Conservation (phyloP, 2,888 invertebrate species). For the Trachelus stipa region DNA sequence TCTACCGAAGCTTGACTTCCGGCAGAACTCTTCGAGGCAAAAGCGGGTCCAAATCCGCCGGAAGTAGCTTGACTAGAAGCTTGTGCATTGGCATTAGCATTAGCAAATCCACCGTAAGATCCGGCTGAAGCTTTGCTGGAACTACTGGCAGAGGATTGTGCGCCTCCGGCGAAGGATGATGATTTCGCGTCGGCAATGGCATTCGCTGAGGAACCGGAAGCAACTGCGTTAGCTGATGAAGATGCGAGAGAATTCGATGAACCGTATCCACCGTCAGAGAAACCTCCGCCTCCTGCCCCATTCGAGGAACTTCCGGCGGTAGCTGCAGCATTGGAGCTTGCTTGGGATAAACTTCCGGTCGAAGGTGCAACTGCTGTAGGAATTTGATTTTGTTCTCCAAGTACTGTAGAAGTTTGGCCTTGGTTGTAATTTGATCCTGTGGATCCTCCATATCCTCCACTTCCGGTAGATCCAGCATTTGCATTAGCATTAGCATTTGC, state of each 20-base stretch:
- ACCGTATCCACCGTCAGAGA: slow-evolving; percentile 6
- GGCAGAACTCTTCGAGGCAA: slow-evolving; percentile 43
- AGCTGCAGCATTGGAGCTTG: slow-evolving; percentile 15
- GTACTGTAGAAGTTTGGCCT: background rate
- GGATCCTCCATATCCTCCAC: slow-evolving; percentile 1
- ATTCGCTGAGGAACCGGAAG: slow-evolving; percentile 26
- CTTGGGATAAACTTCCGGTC: background rate
- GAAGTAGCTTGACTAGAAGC: slow-evolving; percentile 27
- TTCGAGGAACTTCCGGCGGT: slow-evolving; percentile 9
- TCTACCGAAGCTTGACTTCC: slow-evolving; percentile 40
- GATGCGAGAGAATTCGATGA: slow-evolving; percentile 27
- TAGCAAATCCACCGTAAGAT: slow-evolving; percentile 32
- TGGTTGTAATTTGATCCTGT: slow-evolving; percentile 4
- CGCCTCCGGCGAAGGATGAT: slow-evolving; percentile 28
- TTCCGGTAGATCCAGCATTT: slow-evolving; percentile 5
- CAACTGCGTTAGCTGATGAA: slow-evolving; percentile 35
- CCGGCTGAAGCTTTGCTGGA: slow-evolving; percentile 39
- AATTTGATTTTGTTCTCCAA: background rate
- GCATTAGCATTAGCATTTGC: slow-evolving; percentile 27
- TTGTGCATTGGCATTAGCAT: slow-evolving; percentile 38
- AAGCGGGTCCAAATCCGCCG: slow-evolving; percentile 21
- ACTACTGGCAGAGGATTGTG: slow-evolving; percentile 31
- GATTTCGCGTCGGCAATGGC: slow-evolving; percentile 1
- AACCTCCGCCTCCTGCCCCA: slow-evolving; percentile 18
- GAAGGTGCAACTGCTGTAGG: background rate